Percentiles rank a stretch among this genome's conserved stretches.
These are phyloP conservation scores for Eira barbara DNA, from an alignment of 2,113 vertebrate species.

Conservation along the genomic window DNA sequence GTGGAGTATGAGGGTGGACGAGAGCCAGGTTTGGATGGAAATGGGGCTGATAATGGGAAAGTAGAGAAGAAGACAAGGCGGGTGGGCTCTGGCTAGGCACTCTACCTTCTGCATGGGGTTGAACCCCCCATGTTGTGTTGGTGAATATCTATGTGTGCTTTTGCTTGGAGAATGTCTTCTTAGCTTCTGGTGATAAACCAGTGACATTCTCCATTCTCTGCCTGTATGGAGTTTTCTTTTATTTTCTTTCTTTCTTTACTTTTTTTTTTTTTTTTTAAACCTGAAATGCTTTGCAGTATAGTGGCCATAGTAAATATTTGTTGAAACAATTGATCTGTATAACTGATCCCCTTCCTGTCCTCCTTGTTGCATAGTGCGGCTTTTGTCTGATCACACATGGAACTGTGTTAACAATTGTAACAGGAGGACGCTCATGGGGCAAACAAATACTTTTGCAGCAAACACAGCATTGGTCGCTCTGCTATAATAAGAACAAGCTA, in stretches of 20 bases:
- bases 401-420: background rate
- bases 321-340: background rate
- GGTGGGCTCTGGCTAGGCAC: no score
- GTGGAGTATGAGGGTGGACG: no score
- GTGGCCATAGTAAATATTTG: background rate
- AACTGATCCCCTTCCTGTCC: background rate
- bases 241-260: no score
- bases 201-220: no score
- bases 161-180: background rate
- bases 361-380: background rate
- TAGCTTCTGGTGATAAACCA: background rate
- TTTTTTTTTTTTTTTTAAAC: no score
- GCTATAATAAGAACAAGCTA: background rate
- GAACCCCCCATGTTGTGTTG: background rate
- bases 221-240: background rate
- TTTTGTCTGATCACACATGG: background rate
- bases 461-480: background rate
- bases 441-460: background rate
- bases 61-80: background rate
- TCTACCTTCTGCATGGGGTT: background rate
- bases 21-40: background rate
- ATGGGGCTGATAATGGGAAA: background rate
- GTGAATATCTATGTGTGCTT: background rate
- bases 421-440: background rate
- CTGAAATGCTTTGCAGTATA: background rate